A percentile compares a stretch with the other conserved stretches of the same genome.
These are phyloP conservation scores for Troides aeacus DNA, from an alignment of 2,888 invertebrate species.

Conservation along the genomic window DNA sequence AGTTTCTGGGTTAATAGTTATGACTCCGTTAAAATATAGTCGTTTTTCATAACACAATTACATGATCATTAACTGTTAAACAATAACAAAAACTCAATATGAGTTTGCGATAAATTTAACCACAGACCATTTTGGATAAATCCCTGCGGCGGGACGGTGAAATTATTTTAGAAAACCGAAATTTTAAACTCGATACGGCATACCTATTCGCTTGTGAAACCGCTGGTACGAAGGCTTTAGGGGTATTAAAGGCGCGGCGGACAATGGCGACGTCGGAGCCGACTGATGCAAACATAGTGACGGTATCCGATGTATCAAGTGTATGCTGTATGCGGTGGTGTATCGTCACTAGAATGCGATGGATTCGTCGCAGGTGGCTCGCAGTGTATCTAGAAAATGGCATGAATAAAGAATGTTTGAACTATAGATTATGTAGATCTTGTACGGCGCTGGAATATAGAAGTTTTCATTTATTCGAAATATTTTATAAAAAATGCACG, in stretches of 20 bases:
- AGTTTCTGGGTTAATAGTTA: too few relatives aligned
- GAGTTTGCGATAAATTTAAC: neutral
- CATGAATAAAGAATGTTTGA: conserved; percentile 12
- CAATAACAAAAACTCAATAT: neutral
- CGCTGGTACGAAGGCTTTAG: conserved; percentile 25
- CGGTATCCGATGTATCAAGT: conserved; percentile 50
- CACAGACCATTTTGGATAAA: neutral
- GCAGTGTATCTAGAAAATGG: conserved; percentile 7
- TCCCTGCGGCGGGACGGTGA: conserved; percentile 4
- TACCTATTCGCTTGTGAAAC: conserved; percentile 19
- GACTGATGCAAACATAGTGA: conserved; percentile 50
- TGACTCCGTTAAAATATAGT: too few relatives aligned
- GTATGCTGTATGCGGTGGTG: conserved; percentile 40
- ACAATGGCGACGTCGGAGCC: conserved; percentile 36
- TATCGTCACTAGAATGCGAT: conserved; percentile 8
- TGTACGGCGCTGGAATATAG: neutral
- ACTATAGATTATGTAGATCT: conserved; percentile 3
- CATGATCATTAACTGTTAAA: too few relatives aligned
- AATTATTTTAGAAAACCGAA: conserved; percentile 16
- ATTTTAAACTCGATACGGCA: conserved; percentile 11
- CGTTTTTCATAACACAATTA: too few relatives aligned
- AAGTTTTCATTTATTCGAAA: neutral
- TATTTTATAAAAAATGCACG: neutral
- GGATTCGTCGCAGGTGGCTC: conserved; percentile 12
- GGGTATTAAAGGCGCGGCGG: conserved; percentile 26